These are phyloP conservation scores for Saccostrea cuccullata DNA, from an alignment of 1,140 invertebrate species.

Conservation along the genomic window DNA sequence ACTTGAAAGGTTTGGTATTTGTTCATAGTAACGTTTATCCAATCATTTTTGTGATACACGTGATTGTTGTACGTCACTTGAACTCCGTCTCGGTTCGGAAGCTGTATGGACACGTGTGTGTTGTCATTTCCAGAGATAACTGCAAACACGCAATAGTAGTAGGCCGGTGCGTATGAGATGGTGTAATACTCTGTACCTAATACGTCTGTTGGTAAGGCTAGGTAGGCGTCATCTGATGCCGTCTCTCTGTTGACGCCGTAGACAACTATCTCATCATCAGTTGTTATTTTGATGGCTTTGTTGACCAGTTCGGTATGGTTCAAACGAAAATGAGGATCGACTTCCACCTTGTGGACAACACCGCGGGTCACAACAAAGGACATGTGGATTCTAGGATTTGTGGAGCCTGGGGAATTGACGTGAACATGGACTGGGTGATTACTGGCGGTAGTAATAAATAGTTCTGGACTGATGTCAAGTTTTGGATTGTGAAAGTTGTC, in stretches of 20 bases:
- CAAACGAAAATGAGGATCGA: constrained; percentile 12
- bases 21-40: constrained; percentile 51
- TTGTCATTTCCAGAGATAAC: constrained; percentile 46
- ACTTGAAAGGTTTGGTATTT: constrained; percentile 60
- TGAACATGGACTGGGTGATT: not conserved
- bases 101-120: constrained; percentile 53
- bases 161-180: constrained; percentile 48
- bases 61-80: constrained; percentile 48
- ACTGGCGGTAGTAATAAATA: constrained; percentile 40
- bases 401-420: constrained; percentile 21
- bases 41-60: constrained; percentile 55
- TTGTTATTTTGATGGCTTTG: constrained; percentile 55
- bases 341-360: not conserved
- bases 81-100: constrained; percentile 25
- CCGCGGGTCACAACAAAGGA: constrained; percentile 19
- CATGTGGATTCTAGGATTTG: not conserved
- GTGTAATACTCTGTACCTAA: constrained; percentile 64
- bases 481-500: constrained; percentile 22
- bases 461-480: constrained; percentile 15
- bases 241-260: constrained; percentile 63
- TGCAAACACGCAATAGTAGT: constrained; percentile 43
- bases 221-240: constrained; percentile 63
- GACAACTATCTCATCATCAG: constrained; percentile 59
- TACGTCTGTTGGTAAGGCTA: constrained; percentile 64
- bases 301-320: constrained; percentile 17